A percentile compares a stretch with the other conserved stretches of the same genome.
Conservation (phyloP, 2,797 vertebrate genomes). For the Anguilla obscura region DNA sequence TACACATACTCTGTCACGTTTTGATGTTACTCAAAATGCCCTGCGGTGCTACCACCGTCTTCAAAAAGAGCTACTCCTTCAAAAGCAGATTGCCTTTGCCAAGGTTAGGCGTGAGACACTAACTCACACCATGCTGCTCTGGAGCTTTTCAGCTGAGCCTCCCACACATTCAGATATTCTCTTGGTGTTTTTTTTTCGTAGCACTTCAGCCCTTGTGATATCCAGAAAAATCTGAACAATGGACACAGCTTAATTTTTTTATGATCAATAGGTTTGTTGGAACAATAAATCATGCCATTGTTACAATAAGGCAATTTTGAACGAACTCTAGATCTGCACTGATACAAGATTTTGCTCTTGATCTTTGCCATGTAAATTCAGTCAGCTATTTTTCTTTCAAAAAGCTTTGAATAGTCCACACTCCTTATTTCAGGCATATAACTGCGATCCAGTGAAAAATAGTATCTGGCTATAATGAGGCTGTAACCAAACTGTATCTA, state of each 20-base stretch:
- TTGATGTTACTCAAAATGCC: slow-evolving; percentile 22
- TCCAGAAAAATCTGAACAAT: background rate
- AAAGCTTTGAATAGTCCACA: background rate
- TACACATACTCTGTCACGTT: slow-evolving; percentile 25
- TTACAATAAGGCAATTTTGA: background rate
- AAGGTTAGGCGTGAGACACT: slow-evolving; percentile 47
- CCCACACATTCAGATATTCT: slow-evolving; percentile 25
- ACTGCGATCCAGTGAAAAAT: slow-evolving; percentile 4
- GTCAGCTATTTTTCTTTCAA: slow-evolving; percentile 11
- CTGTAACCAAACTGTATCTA: slow-evolving; percentile 74
- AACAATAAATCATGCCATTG: background rate
- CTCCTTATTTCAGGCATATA: background rate
- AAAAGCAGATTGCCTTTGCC: slow-evolving; percentile 50
- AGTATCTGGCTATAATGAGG: background rate
- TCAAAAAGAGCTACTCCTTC: slow-evolving; percentile 34
- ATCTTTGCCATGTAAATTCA: background rate
- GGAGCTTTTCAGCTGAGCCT: slow-evolving; percentile 16
- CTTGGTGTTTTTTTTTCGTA: background rate
- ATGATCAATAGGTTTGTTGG: slow-evolving; percentile 14
- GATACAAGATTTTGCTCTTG: background rate
- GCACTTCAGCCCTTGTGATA: background rate
- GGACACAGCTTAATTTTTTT: background rate
- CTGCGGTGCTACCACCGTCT: slow-evolving; percentile 10
- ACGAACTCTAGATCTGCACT: background rate
- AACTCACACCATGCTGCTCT: slow-evolving; percentile 3